Conservation (phyloP, 2,888 invertebrate species). For the Bugula neritina region DNA sequence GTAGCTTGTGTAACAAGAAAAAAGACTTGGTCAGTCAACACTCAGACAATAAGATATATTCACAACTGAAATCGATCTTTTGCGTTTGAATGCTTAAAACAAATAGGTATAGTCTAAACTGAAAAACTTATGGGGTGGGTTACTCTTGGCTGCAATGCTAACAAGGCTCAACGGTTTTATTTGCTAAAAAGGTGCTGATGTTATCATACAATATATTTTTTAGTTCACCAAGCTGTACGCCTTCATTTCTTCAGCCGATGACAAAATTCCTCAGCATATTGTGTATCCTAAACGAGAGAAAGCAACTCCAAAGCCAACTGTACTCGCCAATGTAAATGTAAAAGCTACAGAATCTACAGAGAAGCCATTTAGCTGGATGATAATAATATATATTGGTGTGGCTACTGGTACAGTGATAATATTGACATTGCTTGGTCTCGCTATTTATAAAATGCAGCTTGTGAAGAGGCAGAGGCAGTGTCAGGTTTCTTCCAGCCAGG, state of each 20-base stretch:
- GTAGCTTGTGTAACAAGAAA: too few species aligned
- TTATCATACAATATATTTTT: too few species aligned
- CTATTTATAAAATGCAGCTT: background rate
- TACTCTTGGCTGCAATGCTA: too few species aligned
- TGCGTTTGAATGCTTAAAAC: too few species aligned
- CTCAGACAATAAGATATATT: too few species aligned
- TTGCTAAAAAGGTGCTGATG: too few species aligned
- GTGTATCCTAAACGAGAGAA: background rate
- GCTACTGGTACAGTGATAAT: background rate
- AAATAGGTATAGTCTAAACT: too few species aligned
- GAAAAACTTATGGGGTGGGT: too few species aligned
- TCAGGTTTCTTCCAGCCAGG: background rate
- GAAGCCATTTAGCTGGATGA: background rate
- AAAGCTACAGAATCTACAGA: background rate
- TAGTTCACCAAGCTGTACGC: background rate
- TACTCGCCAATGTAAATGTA: background rate
- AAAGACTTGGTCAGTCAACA: too few species aligned
- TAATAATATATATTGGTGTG: background rate
- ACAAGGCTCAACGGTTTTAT: too few species aligned
- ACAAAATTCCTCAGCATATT: background rate
- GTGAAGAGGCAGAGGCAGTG: background rate
- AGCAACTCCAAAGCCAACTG: background rate
- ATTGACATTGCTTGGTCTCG: background rate
- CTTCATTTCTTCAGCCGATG: background rate
- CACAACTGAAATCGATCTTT: too few species aligned